A percentile compares a stretch with the other conserved stretches of the same genome.
Evolutionary conservation across 2,797 vertebrate genomes (phyloP).

Genomic region (Tamandua tetradactyla): DNA sequence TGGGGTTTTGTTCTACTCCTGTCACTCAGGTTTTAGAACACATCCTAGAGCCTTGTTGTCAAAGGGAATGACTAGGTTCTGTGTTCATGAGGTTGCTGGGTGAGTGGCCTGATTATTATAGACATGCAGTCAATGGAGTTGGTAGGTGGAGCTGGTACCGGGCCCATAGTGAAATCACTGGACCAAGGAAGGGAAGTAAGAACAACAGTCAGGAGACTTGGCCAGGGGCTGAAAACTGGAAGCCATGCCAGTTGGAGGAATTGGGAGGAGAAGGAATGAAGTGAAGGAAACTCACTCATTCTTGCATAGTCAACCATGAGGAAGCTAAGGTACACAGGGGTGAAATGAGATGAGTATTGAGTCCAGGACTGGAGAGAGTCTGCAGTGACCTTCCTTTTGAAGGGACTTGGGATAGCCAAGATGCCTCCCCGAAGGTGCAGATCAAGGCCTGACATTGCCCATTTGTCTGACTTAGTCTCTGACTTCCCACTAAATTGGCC

Average conservation of each 20-base stretch:
- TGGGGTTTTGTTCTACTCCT: not conserved
- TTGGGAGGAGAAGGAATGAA: not conserved
- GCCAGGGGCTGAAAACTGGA: not conserved
- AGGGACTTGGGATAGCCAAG: not conserved
- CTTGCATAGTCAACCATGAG: not conserved
- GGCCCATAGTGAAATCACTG: not conserved
- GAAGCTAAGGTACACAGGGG: not conserved
- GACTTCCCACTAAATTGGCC: not conserved
- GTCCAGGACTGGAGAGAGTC: not conserved
- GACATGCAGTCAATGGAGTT: not conserved
- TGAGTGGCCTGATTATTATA: not conserved
- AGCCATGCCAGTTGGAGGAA: not conserved
- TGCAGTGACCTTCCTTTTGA: not conserved
- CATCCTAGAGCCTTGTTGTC: not conserved
- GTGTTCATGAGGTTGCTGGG: not conserved
- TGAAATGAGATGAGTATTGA: not conserved
- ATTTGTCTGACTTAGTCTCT: not conserved
- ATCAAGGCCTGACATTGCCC: not conserved
- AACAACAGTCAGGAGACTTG: not conserved
- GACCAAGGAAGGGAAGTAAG: not conserved
- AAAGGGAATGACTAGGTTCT: not conserved
- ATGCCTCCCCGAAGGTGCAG: not conserved
- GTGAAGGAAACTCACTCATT: no score
- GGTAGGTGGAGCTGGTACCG: not conserved
- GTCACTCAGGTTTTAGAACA: not conserved